Conservation (phyloP, 2,797 vertebrate genomes). For the Aulostomus chinensis region DNA sequence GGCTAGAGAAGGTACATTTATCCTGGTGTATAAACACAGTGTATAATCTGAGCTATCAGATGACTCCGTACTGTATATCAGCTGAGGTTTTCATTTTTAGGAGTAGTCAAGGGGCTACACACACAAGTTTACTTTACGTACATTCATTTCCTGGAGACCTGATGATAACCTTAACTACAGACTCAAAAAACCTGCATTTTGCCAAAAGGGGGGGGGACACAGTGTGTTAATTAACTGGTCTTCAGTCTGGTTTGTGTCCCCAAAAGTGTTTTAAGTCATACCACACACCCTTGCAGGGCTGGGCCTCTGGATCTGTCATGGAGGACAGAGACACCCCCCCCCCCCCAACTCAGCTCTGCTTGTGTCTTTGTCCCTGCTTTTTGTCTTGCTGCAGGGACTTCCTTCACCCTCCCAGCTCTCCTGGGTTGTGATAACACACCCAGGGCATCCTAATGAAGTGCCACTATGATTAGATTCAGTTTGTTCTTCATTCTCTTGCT, state of each 20-base stretch:
- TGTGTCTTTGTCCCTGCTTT: conserved; percentile 61
- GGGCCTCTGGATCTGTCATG: conserved; percentile 68
- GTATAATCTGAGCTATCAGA: conserved; percentile 63
- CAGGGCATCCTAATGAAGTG: conserved; percentile 64
- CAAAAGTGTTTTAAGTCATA: no score
- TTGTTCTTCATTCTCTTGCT: conserved; percentile 53
- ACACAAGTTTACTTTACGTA: no score
- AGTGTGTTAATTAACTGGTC: no score
- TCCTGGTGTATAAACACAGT: conserved; percentile 60
- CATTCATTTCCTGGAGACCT: no score
- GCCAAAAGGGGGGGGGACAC: conserved; percentile 27
- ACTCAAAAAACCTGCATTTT: no score
- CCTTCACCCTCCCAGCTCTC: conserved; percentile 34
- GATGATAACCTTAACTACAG: no score
- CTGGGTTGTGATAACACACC: conserved; percentile 61
- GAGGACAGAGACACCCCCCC: conserved; percentile 38
- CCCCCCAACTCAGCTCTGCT: conserved; percentile 29
- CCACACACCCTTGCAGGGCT: conserved; percentile 39
- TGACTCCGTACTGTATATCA: conserved; percentile 61
- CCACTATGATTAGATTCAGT: conserved; percentile 68
- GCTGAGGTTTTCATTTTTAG: conserved; percentile 63
- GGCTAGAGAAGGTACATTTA: conserved; percentile 58
- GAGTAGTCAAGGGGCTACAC: not conserved
- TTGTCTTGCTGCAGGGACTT: conserved; percentile 59
- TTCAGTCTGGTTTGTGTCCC: no score